A percentile compares a stretch with the other conserved stretches of the same genome.
Conservation (phyloP, 2,113 vertebrate genomes). For the Corythaixoides concolor region DNA sequence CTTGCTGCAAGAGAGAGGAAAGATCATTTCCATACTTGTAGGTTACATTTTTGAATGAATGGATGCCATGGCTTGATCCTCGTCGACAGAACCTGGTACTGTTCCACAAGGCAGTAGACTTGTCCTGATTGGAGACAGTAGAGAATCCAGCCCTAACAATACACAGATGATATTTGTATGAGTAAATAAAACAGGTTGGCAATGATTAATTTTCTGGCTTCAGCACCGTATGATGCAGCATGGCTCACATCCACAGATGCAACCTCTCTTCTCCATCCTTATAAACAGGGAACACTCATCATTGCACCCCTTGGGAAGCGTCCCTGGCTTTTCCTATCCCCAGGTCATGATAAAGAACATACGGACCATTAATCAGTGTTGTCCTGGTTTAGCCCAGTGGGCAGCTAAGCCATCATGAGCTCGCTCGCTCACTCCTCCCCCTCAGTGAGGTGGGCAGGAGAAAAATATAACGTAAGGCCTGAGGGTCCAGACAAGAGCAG, state of each 20-base stretch:
- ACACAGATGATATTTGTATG: accelerated
- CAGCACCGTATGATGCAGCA: neutral
- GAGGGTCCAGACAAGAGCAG: too few species aligned
- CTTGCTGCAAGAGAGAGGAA: neutral
- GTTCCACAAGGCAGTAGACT: neutral
- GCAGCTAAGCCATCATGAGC: too few species aligned
- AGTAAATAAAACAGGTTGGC: neutral
- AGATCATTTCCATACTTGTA: neutral
- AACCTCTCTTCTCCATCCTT: neutral
- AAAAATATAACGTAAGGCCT: too few species aligned
- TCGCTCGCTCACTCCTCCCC: too few species aligned
- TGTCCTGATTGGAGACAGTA: neutral
- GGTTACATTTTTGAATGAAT: neutral
- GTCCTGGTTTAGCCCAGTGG: too few species aligned
- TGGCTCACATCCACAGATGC: accelerated
- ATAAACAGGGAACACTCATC: neutral
- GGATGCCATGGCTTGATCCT: accelerated
- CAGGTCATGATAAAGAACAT: neutral
- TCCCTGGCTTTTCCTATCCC: neutral
- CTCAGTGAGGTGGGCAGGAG: too few species aligned
- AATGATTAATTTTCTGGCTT: neutral
- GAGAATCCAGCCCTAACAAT: neutral
- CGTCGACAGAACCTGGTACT: neutral
- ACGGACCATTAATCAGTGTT: neutral
- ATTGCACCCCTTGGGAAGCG: neutral